Evolutionary conservation across 92 coral and sea anemone species (phyloP), one percentile per base, ranked within the genome.

Genomic region (Siderastrea radians): DNA sequence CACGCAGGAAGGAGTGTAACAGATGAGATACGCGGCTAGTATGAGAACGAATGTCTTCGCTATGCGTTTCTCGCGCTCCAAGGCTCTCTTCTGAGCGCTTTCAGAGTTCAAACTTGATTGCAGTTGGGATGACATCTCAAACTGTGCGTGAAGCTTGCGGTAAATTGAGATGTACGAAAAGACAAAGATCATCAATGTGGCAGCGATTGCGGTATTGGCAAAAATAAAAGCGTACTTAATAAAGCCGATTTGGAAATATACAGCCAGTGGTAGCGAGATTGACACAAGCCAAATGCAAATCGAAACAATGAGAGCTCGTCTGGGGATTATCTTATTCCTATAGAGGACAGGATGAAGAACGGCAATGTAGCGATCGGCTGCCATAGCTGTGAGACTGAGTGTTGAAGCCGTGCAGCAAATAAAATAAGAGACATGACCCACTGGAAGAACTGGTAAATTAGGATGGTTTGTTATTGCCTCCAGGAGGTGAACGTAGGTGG

Each of bases 1-100:
- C 1, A 89, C 86, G 86, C 95, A 90, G 2, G 98, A 90, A 0
- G 98, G 98, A 6, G 84, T 89, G 58, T 93, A 95, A 47, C 96
- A 95, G 70, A 85, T 72, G 15, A 92, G 87, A 78, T 90, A 91
- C 5, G 95, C 98, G 16, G 61, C 79, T 15, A 92, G 59, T 14
- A 92, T 77, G 19, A 90, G 58, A 62, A 71, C 75, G 45, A 26
- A 26, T 26, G 38, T 26, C 38, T 26, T 26, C 38, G 38, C 38
- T 26, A 26, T 26, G 38, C 38, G 38, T 0, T 0, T 26, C 38
- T 26, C 38, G 38, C 0, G 38, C 45, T 71, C 83, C 9, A 73
- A 64, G 11, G 89, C 76, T 17, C 82, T 65, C 59, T 14, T 77
- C 3, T 57, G 52, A 0, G 68, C 67, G 11, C 13, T 77, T 15